Evolutionary conservation across 2,797 vertebrate genomes (phyloP).

Genomic region (Neosilurus mollespiculum): DNA sequence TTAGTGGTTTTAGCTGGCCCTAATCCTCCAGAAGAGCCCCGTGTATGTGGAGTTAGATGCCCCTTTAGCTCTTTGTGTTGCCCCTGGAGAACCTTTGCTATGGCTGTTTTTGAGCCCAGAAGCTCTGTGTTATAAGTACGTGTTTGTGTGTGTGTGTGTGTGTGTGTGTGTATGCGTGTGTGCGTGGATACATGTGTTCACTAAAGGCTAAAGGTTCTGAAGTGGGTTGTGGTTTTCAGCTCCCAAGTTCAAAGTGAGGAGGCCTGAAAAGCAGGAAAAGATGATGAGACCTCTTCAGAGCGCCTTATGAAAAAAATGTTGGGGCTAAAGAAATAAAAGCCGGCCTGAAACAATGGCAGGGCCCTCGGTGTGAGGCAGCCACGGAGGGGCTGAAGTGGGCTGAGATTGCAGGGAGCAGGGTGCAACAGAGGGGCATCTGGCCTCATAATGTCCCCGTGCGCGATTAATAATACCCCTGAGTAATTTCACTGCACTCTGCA

Average conservation of each 20-base stretch:
- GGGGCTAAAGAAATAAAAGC: slow-evolving; percentile 72
- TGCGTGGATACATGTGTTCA: slow-evolving; percentile 31
- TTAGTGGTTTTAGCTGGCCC: slow-evolving; percentile 52
- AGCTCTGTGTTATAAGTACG: slow-evolving; percentile 40
- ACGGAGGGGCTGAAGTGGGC: slow-evolving; percentile 75
- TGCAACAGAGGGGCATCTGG: slow-evolving; percentile 75
- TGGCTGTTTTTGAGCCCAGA: slow-evolving; percentile 48
- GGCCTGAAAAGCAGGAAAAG: slow-evolving; percentile 72
- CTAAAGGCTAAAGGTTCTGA: slow-evolving; percentile 59
- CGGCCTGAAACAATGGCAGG: slow-evolving; percentile 72
- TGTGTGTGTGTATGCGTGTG: slow-evolving; percentile 40
- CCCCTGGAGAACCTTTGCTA: slow-evolving; percentile 49
- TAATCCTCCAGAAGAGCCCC: slow-evolving; percentile 52
- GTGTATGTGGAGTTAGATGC: slow-evolving; percentile 44
- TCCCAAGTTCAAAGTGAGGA: slow-evolving; percentile 74
- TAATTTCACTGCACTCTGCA: slow-evolving; percentile 54
- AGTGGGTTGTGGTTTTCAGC: slow-evolving; percentile 63
- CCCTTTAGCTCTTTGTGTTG: slow-evolving; percentile 49
- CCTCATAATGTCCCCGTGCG: slow-evolving; percentile 67
- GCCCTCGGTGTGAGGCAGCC: slow-evolving; percentile 66
- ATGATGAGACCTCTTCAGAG: slow-evolving; percentile 76
- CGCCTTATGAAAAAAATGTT: slow-evolving; percentile 70
- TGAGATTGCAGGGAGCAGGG: slow-evolving; percentile 77
- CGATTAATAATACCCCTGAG: slow-evolving; percentile 73
- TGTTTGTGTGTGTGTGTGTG: slow-evolving; percentile 14